These are phyloP conservation scores for Diglossa cyanea DNA, from an alignment of 2,797 vertebrate genomes.

Conservation along the genomic window DNA sequence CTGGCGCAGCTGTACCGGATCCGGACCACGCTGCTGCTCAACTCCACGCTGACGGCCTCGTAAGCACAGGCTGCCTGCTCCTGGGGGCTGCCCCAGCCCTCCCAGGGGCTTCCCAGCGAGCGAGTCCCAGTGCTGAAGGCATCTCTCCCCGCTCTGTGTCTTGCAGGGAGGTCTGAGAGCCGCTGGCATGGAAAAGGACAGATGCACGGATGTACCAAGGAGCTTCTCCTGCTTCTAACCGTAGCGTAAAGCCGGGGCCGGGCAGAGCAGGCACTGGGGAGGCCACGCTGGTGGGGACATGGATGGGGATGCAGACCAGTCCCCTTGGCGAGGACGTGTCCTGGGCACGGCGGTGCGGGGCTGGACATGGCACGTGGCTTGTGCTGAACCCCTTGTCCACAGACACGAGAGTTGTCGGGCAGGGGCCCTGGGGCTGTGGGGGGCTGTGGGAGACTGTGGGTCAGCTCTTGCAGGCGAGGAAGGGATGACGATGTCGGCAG, in stretches of 20 bases:
- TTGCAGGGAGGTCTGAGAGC: conserved; percentile 64
- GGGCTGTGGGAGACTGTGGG: neutral
- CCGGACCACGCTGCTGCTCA: conserved; percentile 92
- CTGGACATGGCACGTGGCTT: neutral
- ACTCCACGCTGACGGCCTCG: conserved; percentile 96
- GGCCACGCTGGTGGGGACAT: neutral
- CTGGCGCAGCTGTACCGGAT: conserved; percentile 89
- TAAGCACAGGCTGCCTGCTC: conserved; percentile 70
- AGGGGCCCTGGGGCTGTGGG: neutral
- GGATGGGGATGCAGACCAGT: neutral
- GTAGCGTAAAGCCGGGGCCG: neutral
- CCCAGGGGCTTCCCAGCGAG: rapidly evolving
- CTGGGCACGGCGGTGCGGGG: neutral
- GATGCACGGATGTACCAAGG: neutral
- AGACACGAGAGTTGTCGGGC: neutral
- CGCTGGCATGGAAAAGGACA: neutral
- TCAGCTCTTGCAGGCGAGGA: neutral
- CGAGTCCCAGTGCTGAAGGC: rapidly evolving
- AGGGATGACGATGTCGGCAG: neutral
- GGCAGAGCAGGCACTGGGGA: neutral
- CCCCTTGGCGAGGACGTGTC: rapidly evolving
- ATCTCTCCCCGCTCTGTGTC: neutral
- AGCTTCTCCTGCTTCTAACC: conserved; percentile 14
- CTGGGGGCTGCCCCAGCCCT: rapidly evolving
- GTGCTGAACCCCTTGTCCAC: neutral